Evolutionary conservation across 2,888 invertebrate genomes (phyloP).

Genomic region (Hedychridium roseum): DNA sequence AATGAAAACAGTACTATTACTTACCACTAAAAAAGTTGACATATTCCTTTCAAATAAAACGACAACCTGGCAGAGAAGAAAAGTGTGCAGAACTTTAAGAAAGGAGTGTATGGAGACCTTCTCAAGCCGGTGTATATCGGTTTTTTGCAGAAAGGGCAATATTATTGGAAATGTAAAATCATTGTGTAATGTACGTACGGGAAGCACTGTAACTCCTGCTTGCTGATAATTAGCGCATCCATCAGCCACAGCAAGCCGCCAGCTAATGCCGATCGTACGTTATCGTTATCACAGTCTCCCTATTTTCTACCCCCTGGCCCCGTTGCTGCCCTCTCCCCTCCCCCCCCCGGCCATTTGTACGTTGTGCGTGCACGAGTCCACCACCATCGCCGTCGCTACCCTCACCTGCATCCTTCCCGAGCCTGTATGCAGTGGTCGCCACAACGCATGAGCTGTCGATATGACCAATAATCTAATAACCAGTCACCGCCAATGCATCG

Average conservation of each 20-base stretch:
- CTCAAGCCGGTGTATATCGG: too few species aligned
- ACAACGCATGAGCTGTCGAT: slow-evolving; percentile 59
- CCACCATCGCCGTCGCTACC: slow-evolving; percentile 18
- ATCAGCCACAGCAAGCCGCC: slow-evolving; percentile 63
- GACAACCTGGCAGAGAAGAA: too few species aligned
- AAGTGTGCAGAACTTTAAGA: too few species aligned
- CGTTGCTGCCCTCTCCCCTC: slow-evolving; percentile 11
- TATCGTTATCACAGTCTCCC: slow-evolving; percentile 63
- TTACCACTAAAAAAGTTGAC: too few species aligned
- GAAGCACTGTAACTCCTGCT: slow-evolving; percentile 63
- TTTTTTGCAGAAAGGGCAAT: too few species aligned
- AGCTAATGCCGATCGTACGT: slow-evolving; percentile 65
- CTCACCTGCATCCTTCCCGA: slow-evolving; percentile 6
- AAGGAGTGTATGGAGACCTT: too few species aligned
- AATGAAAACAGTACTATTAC: too few species aligned
- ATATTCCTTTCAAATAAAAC: too few species aligned
- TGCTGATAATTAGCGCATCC: slow-evolving; percentile 65
- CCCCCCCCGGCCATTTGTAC: slow-evolving; percentile 41
- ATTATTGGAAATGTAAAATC: slow-evolving; percentile 49
- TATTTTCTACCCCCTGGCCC: slow-evolving; percentile 51
- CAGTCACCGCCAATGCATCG: slow-evolving; percentile 59
- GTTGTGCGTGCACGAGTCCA: slow-evolving; percentile 41
- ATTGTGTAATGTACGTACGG: slow-evolving; percentile 41
- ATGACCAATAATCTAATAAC: slow-evolving; percentile 64
- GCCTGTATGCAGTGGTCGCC: slow-evolving; percentile 14